phyloP scores from a whole-genome alignment of 1,140 invertebrate genomes.

The Protaetia brevitarsis region DNA sequence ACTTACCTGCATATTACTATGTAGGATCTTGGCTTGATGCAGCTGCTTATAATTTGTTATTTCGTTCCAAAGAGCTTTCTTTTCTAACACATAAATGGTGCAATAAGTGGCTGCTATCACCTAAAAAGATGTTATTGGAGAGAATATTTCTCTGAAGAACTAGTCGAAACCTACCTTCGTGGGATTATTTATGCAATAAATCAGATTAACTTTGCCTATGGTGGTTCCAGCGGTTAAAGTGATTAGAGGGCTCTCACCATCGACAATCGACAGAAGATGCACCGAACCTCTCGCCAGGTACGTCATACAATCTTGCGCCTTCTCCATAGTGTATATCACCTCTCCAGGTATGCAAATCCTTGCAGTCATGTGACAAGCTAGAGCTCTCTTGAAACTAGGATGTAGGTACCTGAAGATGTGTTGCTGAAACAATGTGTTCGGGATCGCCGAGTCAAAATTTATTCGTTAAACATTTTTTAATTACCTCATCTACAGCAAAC shows the following conservation, averaged over 20 bases:
- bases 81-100: slow-evolving; percentile 3
- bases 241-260: slow-evolving; percentile 8
- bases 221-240: slow-evolving; percentile 4
- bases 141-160: neutral
- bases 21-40: neutral
- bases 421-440: neutral
- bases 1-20: neutral
- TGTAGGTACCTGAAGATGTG: slow-evolving; percentile 5
- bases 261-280: neutral
- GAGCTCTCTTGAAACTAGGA: neutral
- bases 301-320: neutral
- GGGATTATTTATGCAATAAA: slow-evolving; percentile 2
- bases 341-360: slow-evolving; percentile 11
- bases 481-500: slow-evolving; percentile 29
- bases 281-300: slow-evolving; percentile 16
- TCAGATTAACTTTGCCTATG: slow-evolving; percentile 14
- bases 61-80: neutral
- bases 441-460: neutral
- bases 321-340: neutral
- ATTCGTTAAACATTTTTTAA: neutral
- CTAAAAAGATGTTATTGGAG: neutral
- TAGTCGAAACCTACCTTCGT: neutral
- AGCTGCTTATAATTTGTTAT: slow-evolving; percentile 3
- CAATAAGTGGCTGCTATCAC: slow-evolving; percentile 14
- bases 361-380: slow-evolving; percentile 1